phyloP scores from a whole-genome alignment of 2,888 invertebrate genomes.

The Drosophila stalkeri region DNA sequence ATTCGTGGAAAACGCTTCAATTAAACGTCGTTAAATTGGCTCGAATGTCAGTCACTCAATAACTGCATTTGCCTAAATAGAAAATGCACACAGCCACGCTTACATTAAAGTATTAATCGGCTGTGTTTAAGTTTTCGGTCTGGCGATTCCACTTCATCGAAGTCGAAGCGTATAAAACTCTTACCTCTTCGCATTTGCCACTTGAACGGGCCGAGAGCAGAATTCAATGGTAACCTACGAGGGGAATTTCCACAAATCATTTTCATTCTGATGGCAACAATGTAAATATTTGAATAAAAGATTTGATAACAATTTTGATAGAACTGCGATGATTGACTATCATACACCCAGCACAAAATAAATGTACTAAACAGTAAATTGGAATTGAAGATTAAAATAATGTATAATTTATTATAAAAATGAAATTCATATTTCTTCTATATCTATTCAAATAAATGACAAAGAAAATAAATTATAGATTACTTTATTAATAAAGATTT shows the following conservation, averaged over 20 bases:
- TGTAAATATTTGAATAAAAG: neutral
- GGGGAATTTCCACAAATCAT: neutral
- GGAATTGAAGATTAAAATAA: neutral
- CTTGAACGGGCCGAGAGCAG: neutral
- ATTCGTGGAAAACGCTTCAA: constrained; percentile 53
- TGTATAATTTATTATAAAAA: too few species aligned
- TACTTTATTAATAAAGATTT: neutral
- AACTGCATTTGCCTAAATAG: constrained; percentile 26
- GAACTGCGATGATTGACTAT: neutral
- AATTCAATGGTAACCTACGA: neutral
- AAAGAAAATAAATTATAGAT: neutral
- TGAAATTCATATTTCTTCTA: too few species aligned
- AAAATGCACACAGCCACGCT: neutral
- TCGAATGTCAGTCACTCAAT: constrained; percentile 28
- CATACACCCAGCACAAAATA: neutral
- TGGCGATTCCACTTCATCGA: constrained; percentile 48
- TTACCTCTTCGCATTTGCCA: constrained; percentile 24
- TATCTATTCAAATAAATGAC: neutral
- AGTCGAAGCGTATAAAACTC: constrained; percentile 61
- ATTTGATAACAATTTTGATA: too few species aligned
- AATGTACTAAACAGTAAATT: too few species aligned
- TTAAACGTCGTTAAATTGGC: constrained; percentile 48
- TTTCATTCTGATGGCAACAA: constrained; percentile 8
- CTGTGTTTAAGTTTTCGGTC: constrained; percentile 46
- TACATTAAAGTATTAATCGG: constrained; percentile 1